Percentiles rank a stretch among this genome's conserved stretches.
Conservation (phyloP, 2,888 invertebrate genomes). For the Agrotis clavis region DNA sequence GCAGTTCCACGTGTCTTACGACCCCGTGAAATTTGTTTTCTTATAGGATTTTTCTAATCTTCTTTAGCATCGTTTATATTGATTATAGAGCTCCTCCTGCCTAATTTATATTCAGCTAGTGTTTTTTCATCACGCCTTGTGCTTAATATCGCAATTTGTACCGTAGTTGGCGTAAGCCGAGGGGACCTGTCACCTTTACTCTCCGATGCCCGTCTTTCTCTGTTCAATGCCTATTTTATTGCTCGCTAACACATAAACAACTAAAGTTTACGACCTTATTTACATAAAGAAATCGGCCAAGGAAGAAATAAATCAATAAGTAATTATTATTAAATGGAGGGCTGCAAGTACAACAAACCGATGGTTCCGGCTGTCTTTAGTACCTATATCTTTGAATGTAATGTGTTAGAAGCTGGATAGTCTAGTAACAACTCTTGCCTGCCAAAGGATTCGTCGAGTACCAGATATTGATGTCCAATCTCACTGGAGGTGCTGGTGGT, state of each 20-base stretch:
- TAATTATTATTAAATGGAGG: slow-evolving; percentile 58
- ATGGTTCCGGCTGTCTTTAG: neutral
- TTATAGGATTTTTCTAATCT: slow-evolving; percentile 91
- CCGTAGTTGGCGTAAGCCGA: slow-evolving; percentile 90
- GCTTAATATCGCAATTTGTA: slow-evolving; percentile 91
- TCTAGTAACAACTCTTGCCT: neutral
- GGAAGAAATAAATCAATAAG: slow-evolving; percentile 76
- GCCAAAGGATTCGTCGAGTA: neutral
- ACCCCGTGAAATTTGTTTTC: slow-evolving; percentile 89
- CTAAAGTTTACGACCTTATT: slow-evolving; percentile 80
- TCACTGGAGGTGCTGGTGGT: no score
- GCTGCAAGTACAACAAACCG: neutral
- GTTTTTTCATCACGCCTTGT: slow-evolving; percentile 91
- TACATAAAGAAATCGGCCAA: slow-evolving; percentile 77
- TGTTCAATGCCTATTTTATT: slow-evolving; percentile 84
- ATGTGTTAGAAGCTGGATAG: neutral
- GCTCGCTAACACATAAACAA: slow-evolving; percentile 84
- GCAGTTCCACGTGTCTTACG: slow-evolving; percentile 78
- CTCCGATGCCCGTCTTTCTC: slow-evolving; percentile 82
- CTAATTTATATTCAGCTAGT: slow-evolving; percentile 92
- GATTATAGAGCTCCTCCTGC: slow-evolving; percentile 90
- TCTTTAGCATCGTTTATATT: slow-evolving; percentile 91
- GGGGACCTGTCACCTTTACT: slow-evolving; percentile 88
- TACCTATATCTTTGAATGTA: neutral
- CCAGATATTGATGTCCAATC: no score